phyloP scores from a whole-genome alignment of 2,113 vertebrate species.

The Podarcis cretensis region DNA sequence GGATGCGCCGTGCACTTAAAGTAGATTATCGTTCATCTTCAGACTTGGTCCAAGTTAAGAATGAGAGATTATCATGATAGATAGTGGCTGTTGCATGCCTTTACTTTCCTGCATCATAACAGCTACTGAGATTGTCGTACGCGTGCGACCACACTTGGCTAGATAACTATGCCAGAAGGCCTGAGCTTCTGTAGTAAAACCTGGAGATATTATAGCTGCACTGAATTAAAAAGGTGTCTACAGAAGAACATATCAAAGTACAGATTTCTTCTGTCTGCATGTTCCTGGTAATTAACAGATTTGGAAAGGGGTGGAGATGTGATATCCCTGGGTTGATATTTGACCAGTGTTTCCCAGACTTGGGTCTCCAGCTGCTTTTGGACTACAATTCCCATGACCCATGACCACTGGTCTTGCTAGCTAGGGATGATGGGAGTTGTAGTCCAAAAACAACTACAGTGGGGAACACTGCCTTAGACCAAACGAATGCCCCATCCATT shows the following conservation, averaged over 20 bases:
- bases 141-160: neutral
- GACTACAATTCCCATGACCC: too few species aligned
- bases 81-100: neutral
- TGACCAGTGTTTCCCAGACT: neutral
- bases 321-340: neutral
- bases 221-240: neutral
- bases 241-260: neutral
- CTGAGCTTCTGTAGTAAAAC: neutral
- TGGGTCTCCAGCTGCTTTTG: too few species aligned
- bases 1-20: neutral
- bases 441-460: too few species aligned
- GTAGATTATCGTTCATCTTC: constrained; percentile 22
- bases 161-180: neutral
- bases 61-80: constrained; percentile 5
- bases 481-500: neutral
- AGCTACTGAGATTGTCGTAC: neutral
- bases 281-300: neutral
- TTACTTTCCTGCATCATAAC: neutral
- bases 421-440: too few species aligned
- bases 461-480: neutral
- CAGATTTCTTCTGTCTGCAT: neutral
- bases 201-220: neutral
- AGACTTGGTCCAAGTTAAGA: neutral
- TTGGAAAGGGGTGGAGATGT: neutral
- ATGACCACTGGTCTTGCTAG: too few species aligned